phyloP scores from a whole-genome alignment of 2,797 vertebrate species.

The Phoebastria nigripes region DNA sequence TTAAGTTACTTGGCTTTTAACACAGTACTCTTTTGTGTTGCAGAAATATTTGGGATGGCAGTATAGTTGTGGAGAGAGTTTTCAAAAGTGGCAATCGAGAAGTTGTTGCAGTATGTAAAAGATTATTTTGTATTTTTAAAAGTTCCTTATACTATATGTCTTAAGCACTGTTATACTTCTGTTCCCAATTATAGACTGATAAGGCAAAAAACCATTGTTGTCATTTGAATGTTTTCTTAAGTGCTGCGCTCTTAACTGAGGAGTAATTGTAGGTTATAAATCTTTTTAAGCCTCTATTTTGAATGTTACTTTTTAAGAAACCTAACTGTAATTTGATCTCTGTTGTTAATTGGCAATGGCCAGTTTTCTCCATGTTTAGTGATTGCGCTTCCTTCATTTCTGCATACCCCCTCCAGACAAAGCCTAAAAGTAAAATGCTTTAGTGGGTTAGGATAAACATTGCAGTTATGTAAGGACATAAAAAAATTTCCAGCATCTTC shows the following conservation, averaged over 20 bases:
- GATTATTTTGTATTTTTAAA: not conserved
- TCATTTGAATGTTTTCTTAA: not conserved
- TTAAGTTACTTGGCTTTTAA: not conserved
- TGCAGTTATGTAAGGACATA: not conserved
- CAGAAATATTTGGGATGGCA: constrained; percentile 98
- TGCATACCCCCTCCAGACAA: not conserved
- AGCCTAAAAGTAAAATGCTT: not conserved
- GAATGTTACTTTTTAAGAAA: not conserved
- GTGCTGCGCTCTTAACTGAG: not conserved
- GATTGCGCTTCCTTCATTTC: not conserved
- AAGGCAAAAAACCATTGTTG: fast-evolving
- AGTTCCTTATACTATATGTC: not conserved
- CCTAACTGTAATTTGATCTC: not conserved
- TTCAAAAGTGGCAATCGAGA: constrained; percentile 87
- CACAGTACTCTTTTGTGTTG: constrained; percentile 18
- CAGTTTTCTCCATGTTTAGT: not conserved
- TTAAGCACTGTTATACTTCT: not conserved
- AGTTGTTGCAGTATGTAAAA: constrained; percentile 84
- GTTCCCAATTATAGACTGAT: not conserved
- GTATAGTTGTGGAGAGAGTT: constrained; percentile 86
- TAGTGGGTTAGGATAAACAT: not conserved
- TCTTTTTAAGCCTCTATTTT: not conserved
- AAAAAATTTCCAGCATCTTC: not conserved
- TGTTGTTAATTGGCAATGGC: not conserved
- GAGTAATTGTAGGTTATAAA: not conserved